Conservation (phyloP, 2,797 vertebrate genomes). For the Prunella strophiata region DNA sequence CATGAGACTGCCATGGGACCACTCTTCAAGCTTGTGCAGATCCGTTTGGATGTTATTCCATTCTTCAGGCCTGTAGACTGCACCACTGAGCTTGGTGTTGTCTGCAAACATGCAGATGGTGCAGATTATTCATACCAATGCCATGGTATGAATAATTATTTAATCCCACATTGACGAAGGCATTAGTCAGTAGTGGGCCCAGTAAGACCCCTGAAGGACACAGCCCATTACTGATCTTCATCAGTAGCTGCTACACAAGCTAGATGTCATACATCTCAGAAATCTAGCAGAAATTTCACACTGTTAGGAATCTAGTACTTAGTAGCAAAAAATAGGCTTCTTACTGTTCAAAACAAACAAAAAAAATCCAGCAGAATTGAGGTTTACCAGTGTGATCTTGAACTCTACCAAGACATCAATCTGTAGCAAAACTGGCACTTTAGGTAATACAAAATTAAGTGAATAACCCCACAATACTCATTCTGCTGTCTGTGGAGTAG, state of each 20-base stretch:
- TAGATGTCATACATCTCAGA: not conserved
- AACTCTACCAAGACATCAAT: slow-evolving; percentile 12
- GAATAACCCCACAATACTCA: slow-evolving; percentile 17
- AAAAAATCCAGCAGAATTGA: not conserved
- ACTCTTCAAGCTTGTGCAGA: not conserved
- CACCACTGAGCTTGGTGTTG: not conserved
- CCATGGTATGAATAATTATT: not conserved
- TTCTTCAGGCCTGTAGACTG: not conserved
- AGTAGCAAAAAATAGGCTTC: not conserved
- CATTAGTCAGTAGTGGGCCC: not conserved
- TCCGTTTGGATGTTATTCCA: not conserved
- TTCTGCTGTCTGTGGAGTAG: slow-evolving; percentile 6
- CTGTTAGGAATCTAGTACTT: not conserved
- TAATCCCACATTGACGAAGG: not conserved
- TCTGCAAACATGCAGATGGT: not conserved
- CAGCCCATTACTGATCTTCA: not conserved
- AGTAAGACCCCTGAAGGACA: not conserved
- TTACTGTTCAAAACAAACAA: not conserved
- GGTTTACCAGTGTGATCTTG: not conserved
- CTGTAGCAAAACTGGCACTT: slow-evolving; percentile 16
- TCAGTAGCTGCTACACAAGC: not conserved
- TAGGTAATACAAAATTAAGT: slow-evolving; percentile 42
- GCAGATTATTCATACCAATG: not conserved
- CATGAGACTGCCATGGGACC: not conserved
- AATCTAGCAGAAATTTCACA: not conserved